Evolutionary conservation across 1,140 invertebrate genomes (phyloP).

Genomic region (Tetramorium alpestre): DNA sequence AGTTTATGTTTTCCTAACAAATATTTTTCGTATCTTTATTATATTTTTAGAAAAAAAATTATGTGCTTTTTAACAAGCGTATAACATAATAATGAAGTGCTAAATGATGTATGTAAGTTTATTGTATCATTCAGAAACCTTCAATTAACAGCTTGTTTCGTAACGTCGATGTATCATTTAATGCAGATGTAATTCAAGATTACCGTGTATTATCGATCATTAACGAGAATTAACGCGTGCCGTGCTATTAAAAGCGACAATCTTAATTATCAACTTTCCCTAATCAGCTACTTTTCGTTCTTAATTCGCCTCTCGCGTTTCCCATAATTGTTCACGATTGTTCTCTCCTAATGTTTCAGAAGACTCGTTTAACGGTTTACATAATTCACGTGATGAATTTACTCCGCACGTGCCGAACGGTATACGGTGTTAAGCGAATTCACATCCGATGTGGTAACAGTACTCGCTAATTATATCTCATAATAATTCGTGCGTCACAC

Average conservation of each 20-base stretch:
- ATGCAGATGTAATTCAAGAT: background rate
- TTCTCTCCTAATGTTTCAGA: background rate
- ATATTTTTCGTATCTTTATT: background rate
- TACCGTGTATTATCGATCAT: background rate
- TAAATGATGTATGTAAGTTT: background rate
- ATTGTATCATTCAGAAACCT: background rate
- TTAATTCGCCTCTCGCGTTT: background rate
- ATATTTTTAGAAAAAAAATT: background rate
- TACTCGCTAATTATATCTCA: constrained; percentile 49
- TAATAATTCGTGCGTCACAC: constrained; percentile 39
- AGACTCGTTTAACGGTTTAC: constrained; percentile 52
- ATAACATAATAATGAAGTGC: background rate
- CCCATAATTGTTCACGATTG: constrained; percentile 20
- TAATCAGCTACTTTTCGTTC: constrained; percentile 22
- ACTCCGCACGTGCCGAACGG: constrained; percentile 31
- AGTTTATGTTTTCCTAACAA: background rate
- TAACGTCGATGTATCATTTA: background rate
- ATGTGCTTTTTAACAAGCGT: background rate
- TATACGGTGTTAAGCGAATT: constrained; percentile 49
- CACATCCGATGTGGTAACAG: constrained; percentile 38
- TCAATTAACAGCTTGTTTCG: background rate
- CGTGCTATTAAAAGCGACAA: background rate
- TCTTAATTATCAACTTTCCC: background rate
- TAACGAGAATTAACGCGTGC: background rate
- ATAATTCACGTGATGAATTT: constrained; percentile 48